phyloP scores from a whole-genome alignment of 2,888 invertebrate genomes.

The Phasia obesa region DNA sequence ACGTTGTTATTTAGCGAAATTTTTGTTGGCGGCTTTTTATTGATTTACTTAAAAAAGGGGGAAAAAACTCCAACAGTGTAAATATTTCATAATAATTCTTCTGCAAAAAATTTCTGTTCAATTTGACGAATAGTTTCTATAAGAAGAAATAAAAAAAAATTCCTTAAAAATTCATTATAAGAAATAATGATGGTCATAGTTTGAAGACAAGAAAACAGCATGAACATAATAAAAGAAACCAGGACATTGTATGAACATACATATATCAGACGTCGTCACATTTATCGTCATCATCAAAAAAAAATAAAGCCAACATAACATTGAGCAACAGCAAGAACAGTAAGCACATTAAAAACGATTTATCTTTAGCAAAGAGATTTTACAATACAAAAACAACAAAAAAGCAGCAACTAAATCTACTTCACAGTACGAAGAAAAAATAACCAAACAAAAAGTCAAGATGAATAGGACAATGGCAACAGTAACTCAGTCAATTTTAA shows the following conservation, averaged over 20 bases:
- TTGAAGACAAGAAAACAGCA: slow-evolving; percentile 57
- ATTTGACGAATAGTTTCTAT: slow-evolving; percentile 65
- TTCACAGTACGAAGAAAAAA: slow-evolving; percentile 14
- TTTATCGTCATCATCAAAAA: slow-evolving; percentile 66
- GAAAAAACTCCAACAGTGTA: slow-evolving; percentile 43
- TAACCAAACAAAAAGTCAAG: slow-evolving; percentile 54
- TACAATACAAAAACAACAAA: slow-evolving; percentile 25
- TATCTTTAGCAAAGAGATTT: slow-evolving; percentile 65
- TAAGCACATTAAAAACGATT: slow-evolving; percentile 70
- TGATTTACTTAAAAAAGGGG: background rate
- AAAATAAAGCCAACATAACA: slow-evolving; percentile 21
- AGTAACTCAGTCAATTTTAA: slow-evolving; percentile 70
- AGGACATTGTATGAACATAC: slow-evolving; percentile 63
- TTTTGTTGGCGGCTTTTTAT: slow-evolving; percentile 24
- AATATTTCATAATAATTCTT: slow-evolving; percentile 63
- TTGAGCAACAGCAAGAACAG: slow-evolving; percentile 63
- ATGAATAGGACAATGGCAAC: slow-evolving; percentile 67
- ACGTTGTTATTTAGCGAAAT: background rate
- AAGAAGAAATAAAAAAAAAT: slow-evolving; percentile 32
- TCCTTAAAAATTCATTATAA: slow-evolving; percentile 61
- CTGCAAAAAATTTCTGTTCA: slow-evolving; percentile 7
- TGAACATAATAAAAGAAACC: slow-evolving; percentile 44
- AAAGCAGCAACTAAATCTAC: background rate
- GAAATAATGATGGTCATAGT: slow-evolving; percentile 57
- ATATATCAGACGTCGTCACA: slow-evolving; percentile 69